Conservation (phyloP, 1,140 invertebrate genomes). For the Dermatophagoides farinae region DNA sequence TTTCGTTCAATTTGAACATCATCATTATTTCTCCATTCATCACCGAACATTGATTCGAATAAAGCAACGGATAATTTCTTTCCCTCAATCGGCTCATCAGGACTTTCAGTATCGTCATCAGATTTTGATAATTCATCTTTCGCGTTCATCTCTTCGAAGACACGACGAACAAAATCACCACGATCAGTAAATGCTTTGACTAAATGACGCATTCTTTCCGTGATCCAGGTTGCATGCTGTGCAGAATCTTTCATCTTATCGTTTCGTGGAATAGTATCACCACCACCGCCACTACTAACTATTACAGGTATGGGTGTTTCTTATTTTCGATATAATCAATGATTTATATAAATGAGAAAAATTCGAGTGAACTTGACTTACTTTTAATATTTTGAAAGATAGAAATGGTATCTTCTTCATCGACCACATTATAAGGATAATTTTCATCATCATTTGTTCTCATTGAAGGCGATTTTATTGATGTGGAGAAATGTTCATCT, state of each 20-base stretch:
- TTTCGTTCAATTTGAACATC: not conserved
- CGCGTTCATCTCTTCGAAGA: not conserved
- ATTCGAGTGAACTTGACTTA: not conserved
- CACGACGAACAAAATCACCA: not conserved
- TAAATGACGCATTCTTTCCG: not conserved
- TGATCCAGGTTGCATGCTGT: not conserved
- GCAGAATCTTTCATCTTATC: too few relatives aligned
- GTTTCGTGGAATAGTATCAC: too few relatives aligned
- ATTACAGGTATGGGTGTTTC: not conserved
- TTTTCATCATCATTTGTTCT: too few relatives aligned
- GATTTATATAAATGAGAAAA: not conserved
- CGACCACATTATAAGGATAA: not conserved
- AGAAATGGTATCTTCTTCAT: not conserved
- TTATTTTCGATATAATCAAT: too few relatives aligned
- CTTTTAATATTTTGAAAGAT: not conserved
- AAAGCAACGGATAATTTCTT: not conserved
- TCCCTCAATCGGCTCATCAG: not conserved
- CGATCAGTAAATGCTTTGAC: conserved; percentile 3
- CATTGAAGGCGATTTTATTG: too few relatives aligned
- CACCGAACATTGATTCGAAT: conserved; percentile 6
- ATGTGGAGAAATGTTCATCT: too few relatives aligned
- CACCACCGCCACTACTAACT: too few relatives aligned
- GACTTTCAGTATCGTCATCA: not conserved
- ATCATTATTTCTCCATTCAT: not conserved
- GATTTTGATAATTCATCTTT: not conserved